Percentiles rank a stretch among this genome's conserved stretches.
phyloP scores from a whole-genome alignment of 2,888 invertebrate species.

The Agrenia bidenticulata region DNA sequence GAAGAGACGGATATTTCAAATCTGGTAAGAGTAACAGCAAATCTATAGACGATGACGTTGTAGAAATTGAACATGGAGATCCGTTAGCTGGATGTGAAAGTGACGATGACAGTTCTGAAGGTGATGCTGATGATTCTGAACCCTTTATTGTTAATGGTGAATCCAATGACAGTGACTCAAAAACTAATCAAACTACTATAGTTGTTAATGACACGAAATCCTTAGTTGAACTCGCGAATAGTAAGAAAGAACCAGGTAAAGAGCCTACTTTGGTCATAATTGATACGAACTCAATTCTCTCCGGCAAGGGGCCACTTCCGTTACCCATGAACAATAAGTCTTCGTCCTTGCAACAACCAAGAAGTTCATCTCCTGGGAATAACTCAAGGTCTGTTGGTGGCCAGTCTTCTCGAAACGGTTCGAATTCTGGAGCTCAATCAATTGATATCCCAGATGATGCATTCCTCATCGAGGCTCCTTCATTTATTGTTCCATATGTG shows the following conservation, averaged over 20 bases:
- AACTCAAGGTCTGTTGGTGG: constrained; percentile 50
- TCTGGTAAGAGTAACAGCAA: not conserved
- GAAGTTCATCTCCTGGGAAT: constrained; percentile 57
- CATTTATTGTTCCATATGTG: constrained; percentile 76
- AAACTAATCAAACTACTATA: constrained; percentile 58
- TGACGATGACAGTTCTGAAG: constrained; percentile 14
- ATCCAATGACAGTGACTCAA: constrained; percentile 31
- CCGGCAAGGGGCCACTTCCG: constrained; percentile 65
- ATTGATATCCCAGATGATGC: constrained; percentile 76
- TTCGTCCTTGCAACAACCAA: constrained; percentile 63
- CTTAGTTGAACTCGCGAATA: constrained; percentile 69
- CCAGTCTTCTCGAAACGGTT: constrained; percentile 37
- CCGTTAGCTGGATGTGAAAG: constrained; percentile 41
- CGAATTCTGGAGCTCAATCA: constrained; percentile 28
- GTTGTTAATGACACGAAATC: constrained; percentile 72
- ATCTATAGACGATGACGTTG: constrained; percentile 37
- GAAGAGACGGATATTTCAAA: not conserved
- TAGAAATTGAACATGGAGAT: constrained; percentile 53
- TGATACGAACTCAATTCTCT: constrained; percentile 72
- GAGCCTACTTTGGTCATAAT: constrained; percentile 76
- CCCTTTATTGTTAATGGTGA: not conserved
- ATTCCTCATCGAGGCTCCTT: constrained; percentile 89
- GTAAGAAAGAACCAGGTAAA: constrained; percentile 65
- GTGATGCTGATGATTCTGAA: not conserved
- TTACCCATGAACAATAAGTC: constrained; percentile 51